Base-by-base conservation (phyloP, 1,140 invertebrate species). In the Eumeta japonica region DNA sequence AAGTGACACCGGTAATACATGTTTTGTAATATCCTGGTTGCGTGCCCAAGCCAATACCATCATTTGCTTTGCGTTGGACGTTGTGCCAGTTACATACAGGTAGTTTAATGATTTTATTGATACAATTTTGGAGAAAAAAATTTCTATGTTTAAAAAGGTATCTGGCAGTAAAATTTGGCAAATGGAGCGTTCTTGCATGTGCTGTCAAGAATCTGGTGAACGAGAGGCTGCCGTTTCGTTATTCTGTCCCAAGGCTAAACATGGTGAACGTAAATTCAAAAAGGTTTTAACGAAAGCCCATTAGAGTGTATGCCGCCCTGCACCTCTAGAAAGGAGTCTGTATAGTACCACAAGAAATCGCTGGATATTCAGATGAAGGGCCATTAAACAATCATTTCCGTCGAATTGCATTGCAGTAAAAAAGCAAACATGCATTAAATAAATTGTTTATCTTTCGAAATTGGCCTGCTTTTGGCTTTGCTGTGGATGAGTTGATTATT, bases 121-220 rank as follows among this genome's bases (percentile, higher is more conserved):
- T 10, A 9, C 5, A 30, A 10, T 30, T 5, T 30, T 30, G 5
- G 9, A 30, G 5, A 30, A 30, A 4, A 11, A 11, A 7, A 40
- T 35, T 10, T 18, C 44, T 47, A 16, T 33, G n/a, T n/a, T n/a
- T n/a, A n/a, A n/a, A n/a, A n/a, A 94, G 91, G 90, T 94, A 3
- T 94, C 91, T n/a, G 90, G 90, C 9, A 94, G 89, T 44, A 94
- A 94, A 79, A 90, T 94, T 58, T 95, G 92, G 92, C 91, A 94
- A 81, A 94, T 92, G 84, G 92, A 95, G 65, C 77, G 92, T 28
- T 93, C 90, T 7, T 93, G 92, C 54, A 94, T 93, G 84, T 95
- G 92, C 60, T 95, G 92, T 70, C 91, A 94, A 70, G 91, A 94
- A 68, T 92, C 90, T 49, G 92, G 92, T 2, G 91, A 94, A 70